Percentiles rank a stretch among this genome's conserved stretches.
phyloP scores from a whole-genome alignment of 2,888 invertebrate species.

The Heliconius ethilla region DNA sequence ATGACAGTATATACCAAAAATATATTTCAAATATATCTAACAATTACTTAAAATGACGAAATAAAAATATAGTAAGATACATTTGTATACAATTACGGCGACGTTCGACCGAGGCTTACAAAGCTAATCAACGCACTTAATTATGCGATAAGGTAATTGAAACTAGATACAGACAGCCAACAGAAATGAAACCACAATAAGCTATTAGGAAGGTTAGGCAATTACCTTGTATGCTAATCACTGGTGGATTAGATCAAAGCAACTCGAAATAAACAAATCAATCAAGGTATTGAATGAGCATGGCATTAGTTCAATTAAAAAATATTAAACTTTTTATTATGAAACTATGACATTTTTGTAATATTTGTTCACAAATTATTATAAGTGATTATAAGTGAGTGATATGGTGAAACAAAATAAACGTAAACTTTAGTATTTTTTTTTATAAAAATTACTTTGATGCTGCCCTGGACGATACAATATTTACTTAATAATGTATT shows the following conservation, averaged over 20 bases:
- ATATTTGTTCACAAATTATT: too few relatives aligned
- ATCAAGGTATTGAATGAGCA: not conserved
- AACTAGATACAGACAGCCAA: constrained; percentile 36
- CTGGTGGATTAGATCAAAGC: constrained; percentile 22
- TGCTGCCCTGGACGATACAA: not conserved
- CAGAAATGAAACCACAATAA: constrained; percentile 41
- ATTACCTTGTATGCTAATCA: constrained; percentile 27
- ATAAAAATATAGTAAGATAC: constrained; percentile 23
- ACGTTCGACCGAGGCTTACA: constrained; percentile 53
- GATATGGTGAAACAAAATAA: too few relatives aligned
- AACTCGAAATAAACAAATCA: constrained; percentile 24
- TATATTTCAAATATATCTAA: not conserved
- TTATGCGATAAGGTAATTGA: constrained; percentile 48
- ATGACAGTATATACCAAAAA: not conserved
- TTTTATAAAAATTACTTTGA: not conserved
- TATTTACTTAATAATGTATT: not conserved
- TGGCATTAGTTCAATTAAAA: not conserved
- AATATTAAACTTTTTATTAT: not conserved
- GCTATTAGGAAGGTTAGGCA: constrained; percentile 27
- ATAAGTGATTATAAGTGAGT: too few relatives aligned
- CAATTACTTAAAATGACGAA: not conserved
- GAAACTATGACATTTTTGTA: not conserved
- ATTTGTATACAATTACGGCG: constrained; percentile 51
- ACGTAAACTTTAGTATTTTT: not conserved
- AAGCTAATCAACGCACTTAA: constrained; percentile 51